Base-by-base conservation (phyloP, 2,888 invertebrate genomes). In the Ectemnius continuus region DNA sequence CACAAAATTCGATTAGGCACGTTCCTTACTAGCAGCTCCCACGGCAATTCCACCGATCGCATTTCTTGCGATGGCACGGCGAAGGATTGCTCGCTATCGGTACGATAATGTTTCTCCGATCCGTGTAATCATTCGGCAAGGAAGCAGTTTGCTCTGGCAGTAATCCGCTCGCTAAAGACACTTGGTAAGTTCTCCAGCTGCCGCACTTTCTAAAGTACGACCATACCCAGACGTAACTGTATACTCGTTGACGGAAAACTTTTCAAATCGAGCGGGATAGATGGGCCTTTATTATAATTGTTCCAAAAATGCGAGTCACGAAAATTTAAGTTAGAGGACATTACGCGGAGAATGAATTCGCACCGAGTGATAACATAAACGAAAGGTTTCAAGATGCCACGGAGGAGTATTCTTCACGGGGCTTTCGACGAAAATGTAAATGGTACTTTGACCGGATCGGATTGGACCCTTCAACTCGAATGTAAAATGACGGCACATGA, bases 1-100 rank as follows among this genome's bases (percentile, higher is more conserved):
- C 69, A 65, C 73, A 81, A 86, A 86, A 85, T 85, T 84, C 82
- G 82, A 85, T 86, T 84, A 85, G 81, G 66, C 70, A 68, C 78
- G 73, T 63, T 71, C 71, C 71, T 67, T 64, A 68, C 68, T 58
- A 36, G 4, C 36, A 36, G 36, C 8, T 11, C 36, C 36, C 36
- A 36, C 8, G 36, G 36, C 36, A 36, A 11, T 36, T 36, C 36
- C 36, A 61, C 45, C 61, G 47, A 72, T 52, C 56, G 28, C 64
- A 64, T 74, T 61, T 62, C 65, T 72, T 63, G 74, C 68, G 67
- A 63, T 68, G 20, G 28, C 36, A 52, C 62, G 72, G 68, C 76
- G 74, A 68, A 57, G 45, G 28, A 28, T 28, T 59, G 47, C 47
- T 47, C 52, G 61, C 36, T 65, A 48, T 67, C 69, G 62, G 64